Conservation (phyloP, 2,797 vertebrate genomes). For the Periparus ater region DNA sequence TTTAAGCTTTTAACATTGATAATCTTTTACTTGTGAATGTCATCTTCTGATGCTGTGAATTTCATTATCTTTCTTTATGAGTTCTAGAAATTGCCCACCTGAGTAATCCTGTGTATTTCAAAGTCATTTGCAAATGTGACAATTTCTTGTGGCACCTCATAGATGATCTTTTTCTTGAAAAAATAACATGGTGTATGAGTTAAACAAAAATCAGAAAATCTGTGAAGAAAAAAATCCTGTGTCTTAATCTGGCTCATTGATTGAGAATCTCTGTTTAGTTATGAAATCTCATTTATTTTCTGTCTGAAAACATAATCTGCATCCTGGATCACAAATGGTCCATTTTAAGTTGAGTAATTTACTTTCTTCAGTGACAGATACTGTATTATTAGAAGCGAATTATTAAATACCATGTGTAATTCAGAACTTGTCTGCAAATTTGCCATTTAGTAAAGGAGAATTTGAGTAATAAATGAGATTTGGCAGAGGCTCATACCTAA, state of each 20-base stretch:
- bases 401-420: neutral
- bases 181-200: neutral
- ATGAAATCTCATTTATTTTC: neutral
- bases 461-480: neutral
- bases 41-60: neutral
- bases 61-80: neutral
- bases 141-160: neutral
- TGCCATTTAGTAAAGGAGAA: neutral
- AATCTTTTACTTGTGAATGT: neutral
- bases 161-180: neutral
- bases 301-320: neutral
- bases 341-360: neutral
- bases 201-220: neutral
- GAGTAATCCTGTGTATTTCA: neutral
- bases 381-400: neutral
- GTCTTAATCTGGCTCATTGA: neutral
- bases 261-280: neutral
- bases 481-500: neutral
- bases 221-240: neutral
- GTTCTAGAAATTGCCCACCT: neutral
- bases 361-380: neutral
- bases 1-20: neutral
- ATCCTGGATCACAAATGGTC: neutral
- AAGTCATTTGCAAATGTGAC: neutral
- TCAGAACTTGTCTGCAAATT: neutral